These are phyloP conservation scores for Dreissena polymorpha DNA, from an alignment of 1,140 invertebrate species.

Conservation along the genomic window DNA sequence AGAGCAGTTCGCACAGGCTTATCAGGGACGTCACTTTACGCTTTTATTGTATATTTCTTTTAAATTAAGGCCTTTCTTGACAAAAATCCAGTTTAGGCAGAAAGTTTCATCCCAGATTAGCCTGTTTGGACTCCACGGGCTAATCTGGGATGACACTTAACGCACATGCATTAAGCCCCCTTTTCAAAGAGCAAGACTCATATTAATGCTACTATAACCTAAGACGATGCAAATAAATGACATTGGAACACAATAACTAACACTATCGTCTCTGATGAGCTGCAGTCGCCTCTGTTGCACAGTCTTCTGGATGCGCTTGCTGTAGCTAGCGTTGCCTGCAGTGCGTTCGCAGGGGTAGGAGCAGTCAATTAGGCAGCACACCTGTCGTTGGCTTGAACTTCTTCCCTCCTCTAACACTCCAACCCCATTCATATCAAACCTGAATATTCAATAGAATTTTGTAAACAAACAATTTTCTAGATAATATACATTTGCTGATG, in stretches of 20 bases:
- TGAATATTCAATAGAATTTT: conserved; percentile 38
- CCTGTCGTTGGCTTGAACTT: conserved; percentile 85
- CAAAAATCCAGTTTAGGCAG: too few relatives aligned
- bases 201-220: too few relatives aligned
- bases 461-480: too few relatives aligned
- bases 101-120: too few relatives aligned
- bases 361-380: conserved; percentile 96
- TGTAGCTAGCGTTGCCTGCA: conserved; percentile 97
- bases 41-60: too few relatives aligned
- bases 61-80: too few relatives aligned
- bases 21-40: background rate
- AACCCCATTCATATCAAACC: conserved; percentile 68
- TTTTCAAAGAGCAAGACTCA: too few relatives aligned
- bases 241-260: conserved; percentile 29
- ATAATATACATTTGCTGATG: too few relatives aligned
- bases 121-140: too few relatives aligned
- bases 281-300: conserved; percentile 95
- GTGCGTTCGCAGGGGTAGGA: conserved; percentile 90
- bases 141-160: too few relatives aligned
- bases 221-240: too few relatives aligned
- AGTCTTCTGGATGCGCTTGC: conserved; percentile 97
- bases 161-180: too few relatives aligned
- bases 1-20: background rate
- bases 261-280: conserved; percentile 90
- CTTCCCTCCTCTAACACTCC: conserved; percentile 75